Percentiles rank a stretch among this genome's conserved stretches.
Evolutionary conservation across 2,888 invertebrate species (phyloP).

Genomic region (Ectemnius cavifrons): DNA sequence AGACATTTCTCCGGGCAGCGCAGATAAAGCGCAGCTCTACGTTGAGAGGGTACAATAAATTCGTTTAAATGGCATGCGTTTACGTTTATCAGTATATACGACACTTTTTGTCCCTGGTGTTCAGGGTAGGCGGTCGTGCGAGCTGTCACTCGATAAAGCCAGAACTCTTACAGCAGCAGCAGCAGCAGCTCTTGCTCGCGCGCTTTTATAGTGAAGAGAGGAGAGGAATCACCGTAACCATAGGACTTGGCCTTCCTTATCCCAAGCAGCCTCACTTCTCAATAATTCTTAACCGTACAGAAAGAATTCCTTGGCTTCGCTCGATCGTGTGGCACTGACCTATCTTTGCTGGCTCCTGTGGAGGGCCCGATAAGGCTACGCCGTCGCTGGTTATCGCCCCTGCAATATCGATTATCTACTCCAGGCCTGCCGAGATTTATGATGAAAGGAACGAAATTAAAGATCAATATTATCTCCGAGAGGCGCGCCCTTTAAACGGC

Average conservation of each 20-base stretch:
- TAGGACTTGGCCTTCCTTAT: constrained; percentile 27
- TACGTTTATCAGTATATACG: constrained; percentile 44
- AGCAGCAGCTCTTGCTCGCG: neutral
- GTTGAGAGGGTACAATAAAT: constrained; percentile 43
- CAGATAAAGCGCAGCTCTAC: constrained; percentile 31
- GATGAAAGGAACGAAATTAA: constrained; percentile 35
- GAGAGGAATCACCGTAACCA: constrained; percentile 30
- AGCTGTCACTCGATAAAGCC: constrained; percentile 40
- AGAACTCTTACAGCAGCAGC: constrained; percentile 6
- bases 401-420: constrained; percentile 55
- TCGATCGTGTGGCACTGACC: constrained; percentile 31
- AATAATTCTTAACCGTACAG: constrained; percentile 29
- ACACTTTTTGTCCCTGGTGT: constrained; percentile 27
- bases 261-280: constrained; percentile 21
- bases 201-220: constrained; percentile 37
- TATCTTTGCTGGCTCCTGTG: constrained; percentile 34
- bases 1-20: constrained; percentile 19
- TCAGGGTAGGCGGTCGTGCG: too few relatives aligned
- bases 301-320: constrained; percentile 36
- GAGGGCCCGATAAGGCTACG: constrained; percentile 36
- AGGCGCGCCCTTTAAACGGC: constrained; percentile 20
- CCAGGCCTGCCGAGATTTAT: constrained; percentile 36
- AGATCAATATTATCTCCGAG: constrained; percentile 29
- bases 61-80: constrained; percentile 40
- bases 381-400: constrained; percentile 46